Evolutionary conservation across 1,140 invertebrate species (phyloP).

Genomic region (Ganaspis sp.): DNA sequence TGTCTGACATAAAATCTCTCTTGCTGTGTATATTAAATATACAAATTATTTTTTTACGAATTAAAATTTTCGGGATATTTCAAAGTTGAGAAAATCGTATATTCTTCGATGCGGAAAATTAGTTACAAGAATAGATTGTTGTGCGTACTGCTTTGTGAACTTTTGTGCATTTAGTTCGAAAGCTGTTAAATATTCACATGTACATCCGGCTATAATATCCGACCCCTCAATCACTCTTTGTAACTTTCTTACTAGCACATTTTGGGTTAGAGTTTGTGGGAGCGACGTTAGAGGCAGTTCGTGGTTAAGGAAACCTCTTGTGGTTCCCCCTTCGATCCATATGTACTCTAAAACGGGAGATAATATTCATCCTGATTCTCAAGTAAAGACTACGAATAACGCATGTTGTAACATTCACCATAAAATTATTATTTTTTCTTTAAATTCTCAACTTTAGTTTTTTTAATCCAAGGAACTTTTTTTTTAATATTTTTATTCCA

Average conservation of each 20-base stretch:
- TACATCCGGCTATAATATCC: neutral
- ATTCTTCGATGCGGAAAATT: no score
- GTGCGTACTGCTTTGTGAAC: neutral
- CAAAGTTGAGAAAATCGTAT: no score
- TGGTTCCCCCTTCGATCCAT: neutral
- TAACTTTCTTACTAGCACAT: slow-evolving; percentile 5
- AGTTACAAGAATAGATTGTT: no score
- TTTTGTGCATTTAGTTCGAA: neutral
- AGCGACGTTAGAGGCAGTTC: neutral
- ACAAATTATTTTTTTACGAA: no score
- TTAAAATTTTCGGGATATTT: no score
- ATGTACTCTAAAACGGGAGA: neutral
- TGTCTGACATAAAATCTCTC: no score
- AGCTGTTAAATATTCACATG: neutral
- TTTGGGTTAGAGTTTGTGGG: neutral
- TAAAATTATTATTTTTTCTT: no score
- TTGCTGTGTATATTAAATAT: no score
- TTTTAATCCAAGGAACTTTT: no score
- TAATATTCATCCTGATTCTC: neutral
- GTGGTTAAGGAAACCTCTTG: neutral
- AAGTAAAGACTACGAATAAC: neutral
- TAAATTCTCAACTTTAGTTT: no score
- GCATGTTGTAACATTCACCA: no score
- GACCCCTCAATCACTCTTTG: slow-evolving; percentile 6
- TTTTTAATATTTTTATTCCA: no score